Evolutionary conservation across 1,140 invertebrate genomes (phyloP).

Genomic region (Helicoverpa armigera): DNA sequence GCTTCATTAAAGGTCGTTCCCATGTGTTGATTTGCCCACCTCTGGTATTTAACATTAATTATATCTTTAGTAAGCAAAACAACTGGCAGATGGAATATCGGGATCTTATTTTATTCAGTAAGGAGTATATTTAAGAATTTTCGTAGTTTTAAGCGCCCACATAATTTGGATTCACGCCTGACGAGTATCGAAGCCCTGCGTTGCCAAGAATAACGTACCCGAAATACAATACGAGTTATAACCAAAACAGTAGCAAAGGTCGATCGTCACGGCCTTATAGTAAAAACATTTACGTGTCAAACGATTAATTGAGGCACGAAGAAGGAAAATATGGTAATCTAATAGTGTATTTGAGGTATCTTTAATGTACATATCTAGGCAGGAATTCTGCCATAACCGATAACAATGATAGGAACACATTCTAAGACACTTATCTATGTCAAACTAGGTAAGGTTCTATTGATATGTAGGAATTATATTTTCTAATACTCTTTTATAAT

Average conservation of each 20-base stretch:
- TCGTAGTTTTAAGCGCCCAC: conserved; percentile 17
- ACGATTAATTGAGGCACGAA: not conserved
- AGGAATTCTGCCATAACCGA: no score
- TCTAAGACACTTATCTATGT: no score
- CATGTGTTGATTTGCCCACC: no score
- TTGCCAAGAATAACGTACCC: conserved; percentile 44
- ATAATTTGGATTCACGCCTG: conserved; percentile 39
- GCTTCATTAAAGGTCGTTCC: not conserved
- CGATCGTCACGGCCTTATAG: conserved; percentile 13
- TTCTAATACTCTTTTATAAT: no score
- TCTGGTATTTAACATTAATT: no score
- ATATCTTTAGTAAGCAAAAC: no score
- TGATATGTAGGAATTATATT: no score
- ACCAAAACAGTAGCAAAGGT: conserved; percentile 47
- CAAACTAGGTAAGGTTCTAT: no score
- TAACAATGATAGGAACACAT: no score
- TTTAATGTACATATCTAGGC: no score
- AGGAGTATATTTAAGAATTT: conserved; percentile 17
- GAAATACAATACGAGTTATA: conserved; percentile 38
- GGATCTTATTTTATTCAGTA: not conserved
- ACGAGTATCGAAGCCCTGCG: conserved; percentile 4
- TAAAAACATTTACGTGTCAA: conserved; percentile 25
- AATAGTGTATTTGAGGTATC: no score
- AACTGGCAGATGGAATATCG: no score
- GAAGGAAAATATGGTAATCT: not conserved